phyloP scores from a whole-genome alignment of 2,888 invertebrate species.

The Apodemia duryi region DNA sequence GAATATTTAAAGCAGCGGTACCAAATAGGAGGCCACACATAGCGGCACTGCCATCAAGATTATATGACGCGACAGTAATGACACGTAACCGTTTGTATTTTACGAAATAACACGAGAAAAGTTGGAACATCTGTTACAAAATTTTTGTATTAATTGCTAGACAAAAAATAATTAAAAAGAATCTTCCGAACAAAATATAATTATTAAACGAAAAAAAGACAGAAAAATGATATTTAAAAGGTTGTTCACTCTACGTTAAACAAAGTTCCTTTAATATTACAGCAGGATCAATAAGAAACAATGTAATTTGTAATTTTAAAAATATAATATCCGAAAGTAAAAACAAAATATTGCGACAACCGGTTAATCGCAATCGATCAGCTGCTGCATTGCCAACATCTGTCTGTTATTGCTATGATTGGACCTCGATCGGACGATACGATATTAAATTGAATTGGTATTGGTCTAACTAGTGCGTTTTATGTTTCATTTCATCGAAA shows the following conservation, averaged over 20 bases:
- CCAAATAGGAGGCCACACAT: too few relatives aligned
- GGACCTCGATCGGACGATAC: neutral
- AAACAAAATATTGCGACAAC: slow-evolving; percentile 4
- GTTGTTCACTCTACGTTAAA: neutral
- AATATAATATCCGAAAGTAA: slow-evolving; percentile 2
- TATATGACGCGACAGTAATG: too few relatives aligned
- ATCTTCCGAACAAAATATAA: too few relatives aligned
- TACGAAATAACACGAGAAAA: too few relatives aligned
- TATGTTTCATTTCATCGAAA: neutral
- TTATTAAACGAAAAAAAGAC: too few relatives aligned
- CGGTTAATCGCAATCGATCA: slow-evolving; percentile 4
- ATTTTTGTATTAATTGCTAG: too few relatives aligned
- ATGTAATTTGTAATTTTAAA: slow-evolving; percentile 4
- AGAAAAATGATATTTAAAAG: neutral
- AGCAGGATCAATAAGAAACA: neutral
- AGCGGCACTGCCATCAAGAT: too few relatives aligned
- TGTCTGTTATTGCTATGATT: slow-evolving; percentile 4
- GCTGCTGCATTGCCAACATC: slow-evolving; percentile 4
- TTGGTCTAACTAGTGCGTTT: neutral
- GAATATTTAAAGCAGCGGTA: too few relatives aligned
- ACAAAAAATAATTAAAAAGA: neutral
- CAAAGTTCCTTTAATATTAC: neutral
- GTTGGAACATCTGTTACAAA: too few relatives aligned
- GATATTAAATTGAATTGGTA: slow-evolving; percentile 1
- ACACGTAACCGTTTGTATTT: too few relatives aligned